Conservation (phyloP, 2,888 invertebrate genomes). For the Stomorhina lunata region DNA sequence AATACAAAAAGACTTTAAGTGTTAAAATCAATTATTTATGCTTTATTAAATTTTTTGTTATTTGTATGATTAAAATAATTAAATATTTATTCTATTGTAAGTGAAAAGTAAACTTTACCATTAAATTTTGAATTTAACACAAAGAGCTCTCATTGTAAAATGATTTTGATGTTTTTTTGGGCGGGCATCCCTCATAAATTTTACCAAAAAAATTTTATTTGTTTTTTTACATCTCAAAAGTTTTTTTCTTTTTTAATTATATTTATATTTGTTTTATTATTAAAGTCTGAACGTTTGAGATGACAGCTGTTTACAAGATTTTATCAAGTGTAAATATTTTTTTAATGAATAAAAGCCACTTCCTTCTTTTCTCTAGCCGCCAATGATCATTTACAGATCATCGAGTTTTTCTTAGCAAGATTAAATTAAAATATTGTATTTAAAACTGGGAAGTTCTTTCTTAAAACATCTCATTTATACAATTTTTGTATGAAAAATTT, state of each 20-base stretch:
- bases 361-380: conserved; percentile 22
- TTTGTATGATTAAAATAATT: conserved; percentile 16
- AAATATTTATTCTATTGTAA: background rate
- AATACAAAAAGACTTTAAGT: conserved; percentile 1
- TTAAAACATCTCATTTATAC: too few species aligned
- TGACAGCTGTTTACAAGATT: conserved; percentile 37
- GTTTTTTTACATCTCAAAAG: background rate
- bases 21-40: conserved; percentile 52
- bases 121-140: background rate
- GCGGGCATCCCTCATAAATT: background rate
- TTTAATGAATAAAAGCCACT: conserved; percentile 32
- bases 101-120: background rate
- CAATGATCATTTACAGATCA: background rate
- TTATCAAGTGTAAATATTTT: conserved; percentile 47
- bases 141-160: background rate
- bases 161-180: background rate
- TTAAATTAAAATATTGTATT: background rate
- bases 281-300: background rate
- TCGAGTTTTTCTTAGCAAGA: background rate
- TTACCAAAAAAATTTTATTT: background rate
- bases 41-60: conserved; percentile 47
- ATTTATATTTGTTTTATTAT: background rate
- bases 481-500: too few species aligned
- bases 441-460: background rate
- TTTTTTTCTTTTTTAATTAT: background rate